Conservation (phyloP, 2,888 invertebrate species). For the Cosmia trapezina region DNA sequence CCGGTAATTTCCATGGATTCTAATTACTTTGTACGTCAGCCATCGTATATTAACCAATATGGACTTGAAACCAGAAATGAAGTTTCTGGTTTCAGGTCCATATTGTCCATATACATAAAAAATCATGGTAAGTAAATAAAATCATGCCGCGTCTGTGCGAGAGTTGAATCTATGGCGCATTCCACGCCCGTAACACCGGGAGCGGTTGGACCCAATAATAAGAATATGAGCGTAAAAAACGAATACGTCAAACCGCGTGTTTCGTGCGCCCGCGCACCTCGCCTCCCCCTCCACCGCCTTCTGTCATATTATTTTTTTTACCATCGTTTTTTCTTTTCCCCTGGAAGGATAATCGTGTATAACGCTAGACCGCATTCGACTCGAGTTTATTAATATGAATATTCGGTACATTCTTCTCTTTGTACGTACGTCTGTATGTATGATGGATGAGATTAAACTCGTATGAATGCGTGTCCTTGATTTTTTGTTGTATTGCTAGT, state of each 20-base stretch:
- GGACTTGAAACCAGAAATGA: constrained; percentile 15
- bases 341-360: constrained; percentile 85
- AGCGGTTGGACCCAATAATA: constrained; percentile 89
- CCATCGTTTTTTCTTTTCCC: constrained; percentile 74
- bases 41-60: not conserved
- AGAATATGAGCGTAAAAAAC: constrained; percentile 89
- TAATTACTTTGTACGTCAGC: constrained; percentile 6
- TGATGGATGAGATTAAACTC: constrained; percentile 66
- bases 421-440: constrained; percentile 62
- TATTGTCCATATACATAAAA: not conserved
- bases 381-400: constrained; percentile 82
- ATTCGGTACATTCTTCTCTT: constrained; percentile 74
- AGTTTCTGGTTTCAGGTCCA: too few species aligned
- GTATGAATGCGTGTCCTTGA: constrained; percentile 56
- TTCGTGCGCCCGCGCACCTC: constrained; percentile 82
- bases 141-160: constrained; percentile 78
- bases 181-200: constrained; percentile 90
- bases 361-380: constrained; percentile 84
- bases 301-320: constrained; percentile 77
- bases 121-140: constrained; percentile 38
- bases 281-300: constrained; percentile 72
- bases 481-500: constrained; percentile 65
- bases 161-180: constrained; percentile 83
- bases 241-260: constrained; percentile 84
- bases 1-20: constrained; percentile 35